Conservation (phyloP, 2,888 invertebrate genomes). For the Strigamia maritima region DNA sequence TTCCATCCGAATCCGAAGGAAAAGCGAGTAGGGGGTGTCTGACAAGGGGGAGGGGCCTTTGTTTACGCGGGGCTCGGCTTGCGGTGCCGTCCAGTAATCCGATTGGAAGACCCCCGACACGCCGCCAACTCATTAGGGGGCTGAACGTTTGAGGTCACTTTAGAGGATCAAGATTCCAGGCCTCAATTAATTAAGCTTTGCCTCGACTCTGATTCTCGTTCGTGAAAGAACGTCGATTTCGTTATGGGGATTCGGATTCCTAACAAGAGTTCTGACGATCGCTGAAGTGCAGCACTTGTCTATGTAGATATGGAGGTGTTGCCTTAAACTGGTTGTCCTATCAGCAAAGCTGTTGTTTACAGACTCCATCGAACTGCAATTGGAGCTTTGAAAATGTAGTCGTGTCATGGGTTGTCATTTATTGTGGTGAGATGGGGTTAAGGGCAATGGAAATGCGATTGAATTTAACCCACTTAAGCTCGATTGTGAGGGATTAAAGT, state of each 20-base stretch:
- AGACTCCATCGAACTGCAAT: conserved; percentile 22
- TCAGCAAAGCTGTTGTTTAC: conserved; percentile 24
- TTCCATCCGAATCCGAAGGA: not conserved
- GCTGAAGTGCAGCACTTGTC: not conserved
- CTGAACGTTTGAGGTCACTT: conserved; percentile 30
- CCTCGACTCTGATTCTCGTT: conserved; percentile 23
- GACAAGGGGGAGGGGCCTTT: conserved; percentile 33
- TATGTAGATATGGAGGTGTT: conserved; percentile 34
- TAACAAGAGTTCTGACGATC: not conserved
- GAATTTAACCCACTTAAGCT: conserved; percentile 32
- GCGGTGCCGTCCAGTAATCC: conserved; percentile 30
- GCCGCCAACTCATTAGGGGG: conserved; percentile 30
- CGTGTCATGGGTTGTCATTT: conserved; percentile 1
- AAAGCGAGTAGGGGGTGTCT: conserved; percentile 22
- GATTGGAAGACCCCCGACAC: conserved; percentile 38
- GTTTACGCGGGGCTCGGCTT: conserved; percentile 36
- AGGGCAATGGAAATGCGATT: conserved; percentile 32
- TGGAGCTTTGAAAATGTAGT: not conserved
- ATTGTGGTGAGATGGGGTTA: conserved; percentile 34
- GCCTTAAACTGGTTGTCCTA: conserved; percentile 25
- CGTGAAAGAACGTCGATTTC: not conserved
- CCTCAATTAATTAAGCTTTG: conserved; percentile 22
- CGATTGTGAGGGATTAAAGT: conserved; percentile 23
- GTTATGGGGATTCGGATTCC: conserved; percentile 17
- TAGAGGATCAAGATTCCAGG: conserved; percentile 34